Conservation (phyloP, 2,888 invertebrate genomes). For the Bibio marci region DNA sequence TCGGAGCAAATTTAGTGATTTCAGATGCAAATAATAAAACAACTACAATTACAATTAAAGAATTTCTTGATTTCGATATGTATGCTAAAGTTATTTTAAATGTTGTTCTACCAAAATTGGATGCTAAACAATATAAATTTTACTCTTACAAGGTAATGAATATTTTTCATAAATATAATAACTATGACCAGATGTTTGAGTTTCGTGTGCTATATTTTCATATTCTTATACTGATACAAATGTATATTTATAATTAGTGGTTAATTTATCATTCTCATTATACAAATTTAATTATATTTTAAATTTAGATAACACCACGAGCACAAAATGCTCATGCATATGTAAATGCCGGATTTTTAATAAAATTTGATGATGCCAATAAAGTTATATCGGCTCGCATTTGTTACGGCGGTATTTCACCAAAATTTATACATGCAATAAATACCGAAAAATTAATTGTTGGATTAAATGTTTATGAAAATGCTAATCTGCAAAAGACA, state of each 20-base stretch:
- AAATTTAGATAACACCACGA: slow-evolving; percentile 48
- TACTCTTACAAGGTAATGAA: slow-evolving; percentile 55
- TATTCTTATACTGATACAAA: too few relatives aligned
- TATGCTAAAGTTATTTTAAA: slow-evolving; percentile 43
- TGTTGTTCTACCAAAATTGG: slow-evolving; percentile 38
- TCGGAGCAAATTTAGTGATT: slow-evolving; percentile 23
- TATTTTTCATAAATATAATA: too few relatives aligned
- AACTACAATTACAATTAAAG: slow-evolving; percentile 22
- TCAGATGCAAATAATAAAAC: slow-evolving; percentile 22
- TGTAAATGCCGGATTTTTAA: slow-evolving; percentile 56
- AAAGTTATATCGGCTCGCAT: slow-evolving; percentile 35
- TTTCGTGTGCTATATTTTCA: too few relatives aligned
- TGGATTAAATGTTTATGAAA: slow-evolving; percentile 30
- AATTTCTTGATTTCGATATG: slow-evolving; percentile 46
- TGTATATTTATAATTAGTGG: too few relatives aligned
- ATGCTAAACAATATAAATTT: slow-evolving; percentile 31
- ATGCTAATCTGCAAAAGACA: slow-evolving; percentile 31
- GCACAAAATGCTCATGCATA: slow-evolving; percentile 63
- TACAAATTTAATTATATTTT: neutral
- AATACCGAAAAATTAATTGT: slow-evolving; percentile 34
- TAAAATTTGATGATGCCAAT: slow-evolving; percentile 35
- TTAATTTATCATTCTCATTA: too few relatives aligned
- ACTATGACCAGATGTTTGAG: too few relatives aligned
- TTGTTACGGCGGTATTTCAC: slow-evolving; percentile 39
- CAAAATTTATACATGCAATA: slow-evolving; percentile 35